These are phyloP conservation scores for Willisornis vidua DNA, from an alignment of 2,113 vertebrate species.

Conservation along the genomic window DNA sequence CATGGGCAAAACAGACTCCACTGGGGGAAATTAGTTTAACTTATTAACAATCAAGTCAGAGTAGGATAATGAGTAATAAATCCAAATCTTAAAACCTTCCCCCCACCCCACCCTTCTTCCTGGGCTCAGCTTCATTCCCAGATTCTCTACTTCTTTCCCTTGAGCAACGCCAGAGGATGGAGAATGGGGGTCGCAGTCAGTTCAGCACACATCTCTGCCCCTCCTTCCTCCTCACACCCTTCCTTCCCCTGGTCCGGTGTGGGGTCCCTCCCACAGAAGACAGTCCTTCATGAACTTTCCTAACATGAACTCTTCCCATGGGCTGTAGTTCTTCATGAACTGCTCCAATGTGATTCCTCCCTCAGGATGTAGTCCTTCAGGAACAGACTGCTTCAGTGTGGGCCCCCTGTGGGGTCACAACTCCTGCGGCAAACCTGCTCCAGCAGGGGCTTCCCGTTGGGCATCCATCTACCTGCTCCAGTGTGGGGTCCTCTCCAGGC, in stretches of 20 bases:
- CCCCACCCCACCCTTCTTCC: background rate
- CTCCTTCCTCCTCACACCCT: background rate
- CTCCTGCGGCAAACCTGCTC: background rate
- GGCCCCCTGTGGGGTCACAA: background rate
- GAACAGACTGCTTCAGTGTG: background rate
- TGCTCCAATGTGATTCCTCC: background rate
- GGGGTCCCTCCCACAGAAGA: background rate
- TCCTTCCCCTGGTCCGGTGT: background rate
- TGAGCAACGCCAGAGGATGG: accelerated
- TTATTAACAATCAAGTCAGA: background rate
- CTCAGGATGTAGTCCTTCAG: background rate
- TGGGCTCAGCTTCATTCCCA: background rate
- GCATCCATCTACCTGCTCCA: background rate
- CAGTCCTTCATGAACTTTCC: background rate
- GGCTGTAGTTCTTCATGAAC: background rate
- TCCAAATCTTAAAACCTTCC: background rate
- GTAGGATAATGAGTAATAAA: background rate
- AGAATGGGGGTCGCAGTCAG: background rate
- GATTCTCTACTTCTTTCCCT: background rate
- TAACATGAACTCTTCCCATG: background rate
- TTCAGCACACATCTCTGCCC: background rate
- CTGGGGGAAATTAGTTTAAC: background rate
- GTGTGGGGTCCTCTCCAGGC: background rate
- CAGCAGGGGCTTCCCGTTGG: accelerated
- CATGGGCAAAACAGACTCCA: background rate